These are phyloP conservation scores for Cassiopea andromeda DNA, from an alignment of 30 jellyfish, hydroid and myxozoan species.

Conservation along the genomic window DNA sequence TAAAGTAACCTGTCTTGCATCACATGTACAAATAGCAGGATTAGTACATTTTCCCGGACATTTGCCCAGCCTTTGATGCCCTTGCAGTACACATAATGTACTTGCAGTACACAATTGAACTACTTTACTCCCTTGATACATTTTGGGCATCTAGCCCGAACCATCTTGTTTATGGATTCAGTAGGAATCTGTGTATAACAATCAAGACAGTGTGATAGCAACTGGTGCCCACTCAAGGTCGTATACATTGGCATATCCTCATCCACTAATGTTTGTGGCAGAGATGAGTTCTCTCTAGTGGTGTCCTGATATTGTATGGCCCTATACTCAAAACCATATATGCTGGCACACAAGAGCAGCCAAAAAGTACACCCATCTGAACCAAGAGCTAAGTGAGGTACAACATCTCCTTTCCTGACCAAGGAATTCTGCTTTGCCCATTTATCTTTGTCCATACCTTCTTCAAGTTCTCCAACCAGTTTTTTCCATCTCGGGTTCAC, in stretches of 20 bases:
- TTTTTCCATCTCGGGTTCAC: not conserved
- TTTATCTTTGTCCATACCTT: not conserved
- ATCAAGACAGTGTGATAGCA: conserved; percentile 35
- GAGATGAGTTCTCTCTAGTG: not conserved
- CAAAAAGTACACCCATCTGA: conserved; percentile 34
- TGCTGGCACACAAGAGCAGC: conserved; percentile 44
- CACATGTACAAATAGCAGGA: not conserved
- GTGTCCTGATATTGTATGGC: not conserved
- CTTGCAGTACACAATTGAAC: no score
- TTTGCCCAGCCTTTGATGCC: no score
- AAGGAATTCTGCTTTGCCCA: conserved; percentile 39
- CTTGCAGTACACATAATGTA: no score
- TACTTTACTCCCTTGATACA: no score
- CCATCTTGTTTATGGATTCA: no score
- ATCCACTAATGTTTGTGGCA: not conserved
- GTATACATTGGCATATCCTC: not conserved
- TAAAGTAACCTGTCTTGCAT: not conserved
- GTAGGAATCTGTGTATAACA: not conserved
- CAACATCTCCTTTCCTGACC: conserved; percentile 56
- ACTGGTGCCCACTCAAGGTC: conserved; percentile 56
- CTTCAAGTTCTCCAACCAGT: not conserved
- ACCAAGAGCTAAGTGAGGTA: conserved; percentile 47
- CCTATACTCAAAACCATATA: not conserved
- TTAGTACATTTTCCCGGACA: no score
- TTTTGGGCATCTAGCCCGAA: no score